A percentile compares a stretch with the other conserved stretches of the same genome.
These are phyloP conservation scores for Procambarus clarkii DNA, from an alignment of 1,140 invertebrate genomes.

Conservation along the genomic window DNA sequence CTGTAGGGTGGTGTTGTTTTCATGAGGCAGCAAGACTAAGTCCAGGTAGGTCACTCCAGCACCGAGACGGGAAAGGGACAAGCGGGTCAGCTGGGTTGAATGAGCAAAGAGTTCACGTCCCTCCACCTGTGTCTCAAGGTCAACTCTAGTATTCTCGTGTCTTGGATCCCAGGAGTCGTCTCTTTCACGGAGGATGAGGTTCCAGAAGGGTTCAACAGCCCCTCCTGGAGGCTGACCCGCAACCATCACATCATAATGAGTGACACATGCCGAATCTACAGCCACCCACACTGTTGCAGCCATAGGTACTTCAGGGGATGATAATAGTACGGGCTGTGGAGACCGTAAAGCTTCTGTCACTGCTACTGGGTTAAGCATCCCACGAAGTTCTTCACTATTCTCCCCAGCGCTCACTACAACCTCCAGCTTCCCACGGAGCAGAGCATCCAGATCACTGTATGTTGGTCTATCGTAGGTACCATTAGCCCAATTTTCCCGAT, in stretches of 20 bases:
- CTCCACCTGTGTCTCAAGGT: constrained; percentile 59
- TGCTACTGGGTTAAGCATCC: constrained; percentile 81
- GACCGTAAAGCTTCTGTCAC: constrained; percentile 86
- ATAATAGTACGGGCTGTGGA: constrained; percentile 82
- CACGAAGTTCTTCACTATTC: constrained; percentile 80
- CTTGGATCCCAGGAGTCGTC: constrained; percentile 67
- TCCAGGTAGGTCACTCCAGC: constrained; percentile 66
- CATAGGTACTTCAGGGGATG: constrained; percentile 76
- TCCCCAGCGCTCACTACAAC: constrained; percentile 83
- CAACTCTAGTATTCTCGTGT: constrained; percentile 14
- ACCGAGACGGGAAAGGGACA: constrained; percentile 64
- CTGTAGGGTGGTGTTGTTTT: constrained; percentile 73
- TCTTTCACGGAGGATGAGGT: constrained; percentile 61
- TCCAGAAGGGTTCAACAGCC: constrained; percentile 60
- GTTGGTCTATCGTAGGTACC: constrained; percentile 82
- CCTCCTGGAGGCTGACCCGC: constrained; percentile 67
- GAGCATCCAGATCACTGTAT: constrained; percentile 84
- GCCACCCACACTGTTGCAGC: constrained; percentile 88
- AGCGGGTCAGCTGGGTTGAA: constrained; percentile 39
- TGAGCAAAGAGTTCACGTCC: constrained; percentile 67
- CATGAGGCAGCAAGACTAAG: constrained; percentile 47
- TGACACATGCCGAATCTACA: constrained; percentile 86
- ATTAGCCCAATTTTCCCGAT: constrained; percentile 81
- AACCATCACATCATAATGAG: constrained; percentile 87
- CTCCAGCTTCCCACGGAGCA: constrained; percentile 85